Conservation (phyloP, 2,113 vertebrate genomes). For the Strix uralensis region DNA sequence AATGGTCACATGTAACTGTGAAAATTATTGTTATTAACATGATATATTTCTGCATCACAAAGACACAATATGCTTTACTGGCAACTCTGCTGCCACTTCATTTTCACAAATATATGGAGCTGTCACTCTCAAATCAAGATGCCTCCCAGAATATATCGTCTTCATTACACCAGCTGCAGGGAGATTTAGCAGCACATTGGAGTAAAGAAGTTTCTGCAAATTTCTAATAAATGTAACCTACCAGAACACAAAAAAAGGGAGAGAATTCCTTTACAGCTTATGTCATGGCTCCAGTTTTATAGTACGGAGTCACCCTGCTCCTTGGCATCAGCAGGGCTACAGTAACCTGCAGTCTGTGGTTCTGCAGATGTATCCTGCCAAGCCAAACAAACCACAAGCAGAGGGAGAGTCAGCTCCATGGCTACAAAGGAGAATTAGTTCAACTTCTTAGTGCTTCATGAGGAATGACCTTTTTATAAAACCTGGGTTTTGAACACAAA, state of each 20-base stretch:
- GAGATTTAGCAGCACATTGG: not conserved
- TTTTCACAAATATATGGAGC: slow-evolving; percentile 59
- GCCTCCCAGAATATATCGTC: not conserved
- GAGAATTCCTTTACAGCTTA: not conserved
- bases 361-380: not conserved
- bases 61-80: not conserved
- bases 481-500: not conserved
- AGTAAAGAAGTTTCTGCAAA: not conserved
- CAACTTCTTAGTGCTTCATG: not conserved
- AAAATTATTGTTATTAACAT: slow-evolving; percentile 15
- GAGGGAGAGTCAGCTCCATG: not conserved
- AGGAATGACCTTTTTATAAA: not conserved
- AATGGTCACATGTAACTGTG: not conserved
- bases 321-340: not conserved
- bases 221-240: not conserved
- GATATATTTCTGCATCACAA: slow-evolving; percentile 11
- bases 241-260: not conserved
- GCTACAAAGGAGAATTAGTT: not conserved
- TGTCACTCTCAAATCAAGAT: slow-evolving; percentile 44
- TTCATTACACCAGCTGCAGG: slow-evolving; percentile 14
- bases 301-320: not conserved
- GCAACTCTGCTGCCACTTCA: slow-evolving; percentile 30
- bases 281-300: not conserved
- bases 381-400: not conserved
- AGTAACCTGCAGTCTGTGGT: not conserved